A percentile compares a stretch with the other conserved stretches of the same genome.
These are phyloP conservation scores for Strix uralensis DNA, from an alignment of 2,113 vertebrate genomes.

Conservation along the genomic window DNA sequence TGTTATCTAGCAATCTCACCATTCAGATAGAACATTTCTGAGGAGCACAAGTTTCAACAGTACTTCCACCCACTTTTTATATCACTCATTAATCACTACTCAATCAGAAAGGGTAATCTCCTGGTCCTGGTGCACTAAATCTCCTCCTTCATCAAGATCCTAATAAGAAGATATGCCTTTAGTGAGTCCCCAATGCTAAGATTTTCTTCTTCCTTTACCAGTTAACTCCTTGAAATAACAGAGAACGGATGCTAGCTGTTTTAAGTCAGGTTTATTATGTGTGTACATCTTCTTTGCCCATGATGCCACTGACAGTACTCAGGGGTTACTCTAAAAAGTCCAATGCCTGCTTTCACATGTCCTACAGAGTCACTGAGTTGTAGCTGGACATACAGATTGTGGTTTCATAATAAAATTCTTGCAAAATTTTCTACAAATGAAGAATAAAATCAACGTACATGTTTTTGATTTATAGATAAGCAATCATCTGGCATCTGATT, in stretches of 20 bases:
- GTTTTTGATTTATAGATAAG: neutral
- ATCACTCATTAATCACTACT: neutral
- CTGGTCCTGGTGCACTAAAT: neutral
- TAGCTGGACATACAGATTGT: neutral
- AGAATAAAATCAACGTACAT: neutral
- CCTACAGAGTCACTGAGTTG: neutral
- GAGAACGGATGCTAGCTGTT: neutral
- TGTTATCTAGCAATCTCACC: neutral
- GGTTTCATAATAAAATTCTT: neutral
- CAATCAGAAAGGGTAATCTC: neutral
- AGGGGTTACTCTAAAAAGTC: neutral
- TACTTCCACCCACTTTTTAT: conserved; percentile 2
- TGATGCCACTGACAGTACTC: neutral
- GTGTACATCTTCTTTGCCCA: neutral
- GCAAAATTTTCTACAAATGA: neutral
- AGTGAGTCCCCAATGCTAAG: neutral
- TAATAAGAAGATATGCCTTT: neutral
- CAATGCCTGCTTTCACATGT: neutral
- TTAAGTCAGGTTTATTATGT: neutral
- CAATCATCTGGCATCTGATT: neutral
- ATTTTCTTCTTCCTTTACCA: neutral
- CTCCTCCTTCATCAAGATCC: neutral
- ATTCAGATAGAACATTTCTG: neutral
- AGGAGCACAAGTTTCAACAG: neutral
- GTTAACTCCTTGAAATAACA: neutral